Evolutionary conservation across 2,113 vertebrate species (phyloP).

Genomic region (Notiomystis cincta): DNA sequence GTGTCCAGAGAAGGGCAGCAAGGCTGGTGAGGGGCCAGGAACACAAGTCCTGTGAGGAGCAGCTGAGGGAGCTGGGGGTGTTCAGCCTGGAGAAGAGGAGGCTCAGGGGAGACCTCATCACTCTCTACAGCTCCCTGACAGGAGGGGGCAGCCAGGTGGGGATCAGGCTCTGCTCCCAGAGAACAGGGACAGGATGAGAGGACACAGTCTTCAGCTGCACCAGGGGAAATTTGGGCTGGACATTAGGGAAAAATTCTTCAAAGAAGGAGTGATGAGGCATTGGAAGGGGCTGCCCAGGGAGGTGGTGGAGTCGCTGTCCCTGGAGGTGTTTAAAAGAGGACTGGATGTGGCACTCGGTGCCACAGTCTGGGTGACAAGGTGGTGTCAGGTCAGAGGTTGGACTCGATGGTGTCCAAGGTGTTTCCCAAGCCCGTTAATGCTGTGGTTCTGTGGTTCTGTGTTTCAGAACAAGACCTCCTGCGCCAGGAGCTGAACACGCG

Average conservation of each 20-base stretch:
- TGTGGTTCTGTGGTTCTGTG: not conserved
- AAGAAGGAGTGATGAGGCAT: fast-evolving
- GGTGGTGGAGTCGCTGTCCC: not conserved
- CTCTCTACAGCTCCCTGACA: not conserved
- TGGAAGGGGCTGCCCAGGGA: not conserved
- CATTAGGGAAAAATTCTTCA: not conserved
- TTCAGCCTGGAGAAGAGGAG: not conserved
- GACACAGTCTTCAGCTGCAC: not conserved
- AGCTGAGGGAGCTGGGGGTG: not conserved
- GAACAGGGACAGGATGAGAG: fast-evolving
- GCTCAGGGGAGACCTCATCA: not conserved
- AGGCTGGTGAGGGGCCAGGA: not conserved
- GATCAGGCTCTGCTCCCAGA: not conserved
- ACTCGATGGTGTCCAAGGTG: fast-evolving
- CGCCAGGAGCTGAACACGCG: constrained; percentile 97
- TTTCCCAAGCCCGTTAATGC: fast-evolving
- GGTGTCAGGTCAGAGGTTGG: fast-evolving
- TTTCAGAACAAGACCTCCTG: constrained; percentile 94
- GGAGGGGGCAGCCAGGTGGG: not conserved
- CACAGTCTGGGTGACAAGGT: not conserved
- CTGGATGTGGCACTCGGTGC: not conserved
- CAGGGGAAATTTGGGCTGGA: not conserved
- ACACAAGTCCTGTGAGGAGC: not conserved
- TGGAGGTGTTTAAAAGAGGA: not conserved
- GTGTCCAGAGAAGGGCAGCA: not conserved